Percentiles rank a stretch among this genome's conserved stretches.
These are phyloP conservation scores for Tympanoctomys barrerae DNA, from an alignment of 2,797 vertebrate species.

Conservation along the genomic window DNA sequence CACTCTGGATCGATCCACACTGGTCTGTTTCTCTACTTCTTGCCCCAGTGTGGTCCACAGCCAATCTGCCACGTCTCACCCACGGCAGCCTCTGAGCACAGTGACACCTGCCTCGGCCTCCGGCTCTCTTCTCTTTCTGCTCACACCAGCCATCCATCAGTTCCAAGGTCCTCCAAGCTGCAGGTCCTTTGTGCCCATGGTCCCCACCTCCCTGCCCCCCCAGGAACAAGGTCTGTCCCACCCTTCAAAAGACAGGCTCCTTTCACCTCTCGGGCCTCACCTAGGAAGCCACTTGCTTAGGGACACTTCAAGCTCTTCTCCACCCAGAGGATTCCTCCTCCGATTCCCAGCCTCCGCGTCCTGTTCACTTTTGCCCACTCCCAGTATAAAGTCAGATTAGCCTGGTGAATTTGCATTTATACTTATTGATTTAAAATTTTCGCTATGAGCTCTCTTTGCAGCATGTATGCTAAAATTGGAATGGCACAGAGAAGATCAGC, in stretches of 20 bases:
- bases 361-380: background rate
- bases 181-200: background rate
- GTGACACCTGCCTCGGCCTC: background rate
- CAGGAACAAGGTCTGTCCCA: background rate
- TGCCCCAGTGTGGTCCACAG: accelerated
- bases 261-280: background rate
- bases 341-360: background rate
- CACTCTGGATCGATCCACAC: accelerated
- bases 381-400: background rate
- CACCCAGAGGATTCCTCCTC: background rate
- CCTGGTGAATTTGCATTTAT: background rate
- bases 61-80: background rate
- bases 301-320: background rate
- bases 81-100: background rate
- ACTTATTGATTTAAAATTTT: background rate
- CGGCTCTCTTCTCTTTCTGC: too few relatives aligned
- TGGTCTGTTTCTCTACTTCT: background rate
- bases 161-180: accelerated
- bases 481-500: background rate
- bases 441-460: background rate
- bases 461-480: background rate
- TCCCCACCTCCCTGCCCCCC: too few relatives aligned
- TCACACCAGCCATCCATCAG: background rate
- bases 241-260: background rate
- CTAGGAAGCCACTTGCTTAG: background rate